A percentile compares a stretch with the other conserved stretches of the same genome.
Evolutionary conservation across 1,140 invertebrate species (phyloP).

Genomic region (Drosophila virilis): DNA sequence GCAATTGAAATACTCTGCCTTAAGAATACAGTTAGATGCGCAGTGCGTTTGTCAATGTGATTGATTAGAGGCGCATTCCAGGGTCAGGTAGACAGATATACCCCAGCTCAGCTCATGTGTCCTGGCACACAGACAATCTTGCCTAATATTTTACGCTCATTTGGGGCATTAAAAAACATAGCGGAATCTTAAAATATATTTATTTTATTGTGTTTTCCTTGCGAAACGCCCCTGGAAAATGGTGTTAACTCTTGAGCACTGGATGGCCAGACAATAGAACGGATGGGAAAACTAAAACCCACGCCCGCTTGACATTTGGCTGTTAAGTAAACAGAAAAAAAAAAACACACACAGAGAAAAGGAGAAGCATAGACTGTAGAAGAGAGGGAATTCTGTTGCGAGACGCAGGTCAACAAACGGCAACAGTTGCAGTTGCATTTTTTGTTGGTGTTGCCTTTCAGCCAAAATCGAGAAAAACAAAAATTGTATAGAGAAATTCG

Average conservation of each 20-base stretch:
- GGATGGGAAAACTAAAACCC: constrained; percentile 75
- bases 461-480: constrained; percentile 44
- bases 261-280: constrained; percentile 59
- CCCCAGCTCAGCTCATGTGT: constrained; percentile 22
- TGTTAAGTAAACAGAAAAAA: constrained; percentile 70
- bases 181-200: constrained; percentile 47
- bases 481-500: constrained; percentile 38
- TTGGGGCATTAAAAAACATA: constrained; percentile 66
- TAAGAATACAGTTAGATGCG: constrained; percentile 41
- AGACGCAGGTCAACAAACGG: constrained; percentile 57
- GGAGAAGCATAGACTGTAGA: constrained; percentile 4
- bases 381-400: background rate
- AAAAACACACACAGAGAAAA: constrained; percentile 29
- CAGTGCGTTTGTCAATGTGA: constrained; percentile 53
- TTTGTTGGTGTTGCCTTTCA: constrained; percentile 70
- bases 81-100: constrained; percentile 43
- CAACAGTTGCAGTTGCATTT: constrained; percentile 42
- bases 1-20: constrained; percentile 23
- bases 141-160: constrained; percentile 82
- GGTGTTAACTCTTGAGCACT: constrained; percentile 69
- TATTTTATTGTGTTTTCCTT: constrained; percentile 17
- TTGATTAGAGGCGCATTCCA: constrained; percentile 58
- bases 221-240: constrained; percentile 40
- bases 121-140: constrained; percentile 49
- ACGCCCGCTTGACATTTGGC: constrained; percentile 81